A percentile compares a stretch with the other conserved stretches of the same genome.
Conservation (phyloP, 2,888 invertebrate species). For the Pachydiplax longipennis region DNA sequence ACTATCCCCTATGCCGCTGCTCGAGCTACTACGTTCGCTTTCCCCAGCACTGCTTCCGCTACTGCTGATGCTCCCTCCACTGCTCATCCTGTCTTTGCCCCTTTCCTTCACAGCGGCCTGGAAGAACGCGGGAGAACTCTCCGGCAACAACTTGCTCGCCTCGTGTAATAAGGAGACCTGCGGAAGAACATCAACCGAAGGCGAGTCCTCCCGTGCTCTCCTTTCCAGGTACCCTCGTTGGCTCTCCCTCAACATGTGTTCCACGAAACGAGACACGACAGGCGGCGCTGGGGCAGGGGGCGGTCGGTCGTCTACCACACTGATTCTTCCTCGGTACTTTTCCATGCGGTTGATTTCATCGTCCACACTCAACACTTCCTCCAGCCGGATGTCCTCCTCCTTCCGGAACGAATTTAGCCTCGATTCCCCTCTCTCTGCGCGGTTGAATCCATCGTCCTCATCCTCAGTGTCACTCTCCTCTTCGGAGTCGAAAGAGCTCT, state of each 20-base stretch:
- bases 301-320: not conserved
- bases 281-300: not conserved
- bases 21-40: not conserved
- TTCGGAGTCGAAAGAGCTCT: not conserved
- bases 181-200: not conserved
- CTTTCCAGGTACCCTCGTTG: not conserved
- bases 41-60: not conserved
- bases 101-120: not conserved
- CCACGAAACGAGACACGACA: not conserved
- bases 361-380: constrained; percentile 1
- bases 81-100: not conserved
- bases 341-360: not conserved
- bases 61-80: not conserved
- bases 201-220: not conserved
- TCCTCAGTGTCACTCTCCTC: constrained; percentile 7
- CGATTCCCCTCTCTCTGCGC: not conserved
- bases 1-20: constrained; percentile 18
- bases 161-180: constrained; percentile 3
- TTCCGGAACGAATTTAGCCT: not conserved
- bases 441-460: not conserved
- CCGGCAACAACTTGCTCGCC: not conserved
- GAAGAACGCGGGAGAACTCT: not conserved
- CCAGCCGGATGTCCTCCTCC: constrained; percentile 14
- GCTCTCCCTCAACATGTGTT: constrained; percentile 9
- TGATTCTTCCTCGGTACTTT: not conserved